These are phyloP conservation scores for Glossosoma conforme DNA, from an alignment of 1,140 invertebrate species.

Conservation along the genomic window DNA sequence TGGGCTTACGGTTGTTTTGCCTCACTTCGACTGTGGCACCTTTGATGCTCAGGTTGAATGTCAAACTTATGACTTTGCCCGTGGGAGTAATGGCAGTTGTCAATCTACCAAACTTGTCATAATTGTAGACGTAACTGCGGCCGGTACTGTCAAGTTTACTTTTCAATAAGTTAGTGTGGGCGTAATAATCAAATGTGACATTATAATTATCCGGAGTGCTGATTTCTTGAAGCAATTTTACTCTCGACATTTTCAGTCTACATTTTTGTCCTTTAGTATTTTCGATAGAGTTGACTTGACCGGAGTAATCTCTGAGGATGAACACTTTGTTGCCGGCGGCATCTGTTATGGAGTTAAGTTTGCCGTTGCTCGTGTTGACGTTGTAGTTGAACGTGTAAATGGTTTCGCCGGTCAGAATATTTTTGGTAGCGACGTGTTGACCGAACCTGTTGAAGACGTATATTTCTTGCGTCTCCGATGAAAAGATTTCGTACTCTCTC, in stretches of 20 bases:
- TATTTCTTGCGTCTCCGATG: conserved; percentile 91
- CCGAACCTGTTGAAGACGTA: conserved; percentile 96
- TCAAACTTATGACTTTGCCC: conserved; percentile 78
- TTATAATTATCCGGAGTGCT: conserved; percentile 89
- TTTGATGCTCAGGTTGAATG: conserved; percentile 82
- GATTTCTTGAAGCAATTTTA: conserved; percentile 84
- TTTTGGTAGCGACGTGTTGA: conserved; percentile 87
- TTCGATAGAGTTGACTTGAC: conserved; percentile 87
- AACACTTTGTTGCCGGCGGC: conserved; percentile 91
- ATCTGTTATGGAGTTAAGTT: conserved; percentile 87
- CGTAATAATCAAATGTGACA: conserved; percentile 89
- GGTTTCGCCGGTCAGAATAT: conserved; percentile 87
- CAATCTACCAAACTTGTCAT: conserved; percentile 90
- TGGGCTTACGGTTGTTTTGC: conserved; percentile 74
- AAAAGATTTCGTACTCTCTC: conserved; percentile 90
- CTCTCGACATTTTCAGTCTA: conserved; percentile 78
- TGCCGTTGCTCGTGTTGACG: conserved; percentile 93
- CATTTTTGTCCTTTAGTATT: conserved; percentile 93
- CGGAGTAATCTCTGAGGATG: conserved; percentile 81
- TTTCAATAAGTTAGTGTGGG: conserved; percentile 80
- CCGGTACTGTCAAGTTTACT: conserved; percentile 87
- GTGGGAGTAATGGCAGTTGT: conserved; percentile 88
- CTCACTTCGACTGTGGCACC: conserved; percentile 81
- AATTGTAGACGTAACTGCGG: conserved; percentile 89
- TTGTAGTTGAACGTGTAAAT: conserved; percentile 93